These are phyloP conservation scores for Falco concolor DNA, from an alignment of 2,797 vertebrate genomes.

Conservation along the genomic window DNA sequence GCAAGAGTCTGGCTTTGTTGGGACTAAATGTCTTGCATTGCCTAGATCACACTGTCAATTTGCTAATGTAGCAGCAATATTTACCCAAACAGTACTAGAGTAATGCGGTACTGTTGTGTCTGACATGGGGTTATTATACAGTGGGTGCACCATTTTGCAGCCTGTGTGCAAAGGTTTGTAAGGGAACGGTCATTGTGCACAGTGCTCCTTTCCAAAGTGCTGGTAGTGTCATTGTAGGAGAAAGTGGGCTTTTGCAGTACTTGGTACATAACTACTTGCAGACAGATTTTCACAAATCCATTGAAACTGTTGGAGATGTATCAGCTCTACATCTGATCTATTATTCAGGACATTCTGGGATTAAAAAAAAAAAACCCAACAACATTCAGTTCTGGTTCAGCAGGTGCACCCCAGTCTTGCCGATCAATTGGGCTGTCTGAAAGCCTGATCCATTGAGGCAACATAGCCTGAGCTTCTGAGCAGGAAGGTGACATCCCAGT, in stretches of 20 bases:
- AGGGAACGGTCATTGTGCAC: background rate
- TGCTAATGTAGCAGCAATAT: background rate
- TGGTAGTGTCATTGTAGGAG: background rate
- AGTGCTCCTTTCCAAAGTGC: background rate
- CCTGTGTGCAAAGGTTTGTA: background rate
- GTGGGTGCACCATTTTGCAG: background rate
- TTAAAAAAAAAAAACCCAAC: background rate
- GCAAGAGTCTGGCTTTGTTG: background rate
- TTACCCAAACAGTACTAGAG: background rate
- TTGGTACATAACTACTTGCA: background rate
- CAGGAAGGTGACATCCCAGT: background rate
- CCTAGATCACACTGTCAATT: background rate
- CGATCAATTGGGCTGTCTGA: background rate
- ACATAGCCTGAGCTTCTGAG: background rate
- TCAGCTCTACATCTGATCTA: background rate
- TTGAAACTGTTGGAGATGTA: background rate
- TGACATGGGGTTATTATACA: background rate
- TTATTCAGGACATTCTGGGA: background rate
- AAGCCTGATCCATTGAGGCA: background rate
- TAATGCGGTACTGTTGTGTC: background rate
- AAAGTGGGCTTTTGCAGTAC: background rate
- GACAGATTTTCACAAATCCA: background rate
- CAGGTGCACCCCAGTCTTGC: background rate
- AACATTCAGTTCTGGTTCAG: background rate
- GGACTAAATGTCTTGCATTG: background rate